A percentile compares a stretch with the other conserved stretches of the same genome.
These are phyloP conservation scores for Electrophaes corylata DNA, from an alignment of 2,888 invertebrate species.

Conservation along the genomic window DNA sequence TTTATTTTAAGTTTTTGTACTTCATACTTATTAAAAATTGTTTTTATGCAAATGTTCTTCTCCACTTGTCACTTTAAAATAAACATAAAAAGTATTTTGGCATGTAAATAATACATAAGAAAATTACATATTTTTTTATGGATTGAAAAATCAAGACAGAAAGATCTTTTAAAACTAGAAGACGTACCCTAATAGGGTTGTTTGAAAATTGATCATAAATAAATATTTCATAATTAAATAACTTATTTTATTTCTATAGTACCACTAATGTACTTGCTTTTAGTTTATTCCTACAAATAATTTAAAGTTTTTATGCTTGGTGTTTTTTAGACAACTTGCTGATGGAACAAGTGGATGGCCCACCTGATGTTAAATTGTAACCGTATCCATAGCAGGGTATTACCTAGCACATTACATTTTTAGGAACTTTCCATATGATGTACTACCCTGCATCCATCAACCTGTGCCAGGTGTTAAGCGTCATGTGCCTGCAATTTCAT, in stretches of 20 bases:
- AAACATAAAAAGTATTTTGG: slow-evolving; percentile 23
- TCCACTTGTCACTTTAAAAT: slow-evolving; percentile 20
- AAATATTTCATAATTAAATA: slow-evolving; percentile 54
- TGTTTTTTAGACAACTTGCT: too few relatives aligned
- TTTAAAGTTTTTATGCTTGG: too few relatives aligned
- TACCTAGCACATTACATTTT: too few relatives aligned
- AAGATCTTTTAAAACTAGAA: slow-evolving; percentile 46
- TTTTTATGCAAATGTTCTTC: slow-evolving; percentile 39
- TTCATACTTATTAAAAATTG: slow-evolving; percentile 52
- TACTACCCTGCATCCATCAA: too few relatives aligned
- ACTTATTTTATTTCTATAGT: not conserved
- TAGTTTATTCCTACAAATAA: not conserved
- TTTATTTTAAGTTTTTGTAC: slow-evolving; percentile 65
- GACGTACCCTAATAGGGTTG: slow-evolving; percentile 51
- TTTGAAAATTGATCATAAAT: slow-evolving; percentile 67
- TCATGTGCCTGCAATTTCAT: too few relatives aligned
- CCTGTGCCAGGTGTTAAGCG: too few relatives aligned
- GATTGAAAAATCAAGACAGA: slow-evolving; percentile 57
- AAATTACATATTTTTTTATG: slow-evolving; percentile 73
- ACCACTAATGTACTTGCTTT: not conserved
- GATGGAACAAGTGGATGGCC: too few relatives aligned
- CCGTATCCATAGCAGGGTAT: too few relatives aligned
- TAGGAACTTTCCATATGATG: too few relatives aligned
- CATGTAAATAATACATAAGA: slow-evolving; percentile 68
- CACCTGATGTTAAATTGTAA: too few relatives aligned